Evolutionary conservation across 1,140 invertebrate species (phyloP).

Genomic region (Panulirus ornatus): DNA sequence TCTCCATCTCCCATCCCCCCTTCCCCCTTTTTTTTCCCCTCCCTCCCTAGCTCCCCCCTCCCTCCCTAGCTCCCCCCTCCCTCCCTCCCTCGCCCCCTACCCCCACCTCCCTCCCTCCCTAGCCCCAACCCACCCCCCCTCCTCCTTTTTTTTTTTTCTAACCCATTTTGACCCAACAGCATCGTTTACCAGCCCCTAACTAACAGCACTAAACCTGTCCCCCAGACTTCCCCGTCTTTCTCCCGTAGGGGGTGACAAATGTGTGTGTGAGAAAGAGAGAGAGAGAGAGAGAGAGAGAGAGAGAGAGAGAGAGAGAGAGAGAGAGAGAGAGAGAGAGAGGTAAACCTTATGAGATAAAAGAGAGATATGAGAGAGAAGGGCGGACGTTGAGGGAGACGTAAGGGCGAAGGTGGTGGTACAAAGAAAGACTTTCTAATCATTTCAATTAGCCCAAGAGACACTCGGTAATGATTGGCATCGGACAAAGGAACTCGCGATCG

Average conservation of each 20-base stretch:
- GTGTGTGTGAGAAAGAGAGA: not conserved
- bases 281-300: conserved; percentile 27
- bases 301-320: not conserved
- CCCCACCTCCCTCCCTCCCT: not conserved
- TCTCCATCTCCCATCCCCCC: not conserved
- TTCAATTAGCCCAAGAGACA: not conserved
- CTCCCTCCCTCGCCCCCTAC: not conserved
- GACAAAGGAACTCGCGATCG: not conserved
- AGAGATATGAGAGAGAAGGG: not conserved
- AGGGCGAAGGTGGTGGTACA: not conserved
- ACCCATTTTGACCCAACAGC: not conserved
- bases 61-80: not conserved
- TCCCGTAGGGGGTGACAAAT: not conserved
- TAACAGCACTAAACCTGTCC: not conserved
- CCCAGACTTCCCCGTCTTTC: not conserved
- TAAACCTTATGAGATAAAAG: not conserved
- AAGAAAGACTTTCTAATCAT: not conserved
- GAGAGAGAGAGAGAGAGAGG: not conserved
- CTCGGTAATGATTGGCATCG: not conserved
- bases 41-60: not conserved
- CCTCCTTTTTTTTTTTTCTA: not conserved
- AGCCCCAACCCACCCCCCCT: not conserved
- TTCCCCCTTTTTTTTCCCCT: not conserved
- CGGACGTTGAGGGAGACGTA: not conserved
- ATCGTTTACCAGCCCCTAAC: not conserved